Evolutionary conservation across 64 coral and sea anemone species (phyloP).

Genomic region (Montipora foliosa): DNA sequence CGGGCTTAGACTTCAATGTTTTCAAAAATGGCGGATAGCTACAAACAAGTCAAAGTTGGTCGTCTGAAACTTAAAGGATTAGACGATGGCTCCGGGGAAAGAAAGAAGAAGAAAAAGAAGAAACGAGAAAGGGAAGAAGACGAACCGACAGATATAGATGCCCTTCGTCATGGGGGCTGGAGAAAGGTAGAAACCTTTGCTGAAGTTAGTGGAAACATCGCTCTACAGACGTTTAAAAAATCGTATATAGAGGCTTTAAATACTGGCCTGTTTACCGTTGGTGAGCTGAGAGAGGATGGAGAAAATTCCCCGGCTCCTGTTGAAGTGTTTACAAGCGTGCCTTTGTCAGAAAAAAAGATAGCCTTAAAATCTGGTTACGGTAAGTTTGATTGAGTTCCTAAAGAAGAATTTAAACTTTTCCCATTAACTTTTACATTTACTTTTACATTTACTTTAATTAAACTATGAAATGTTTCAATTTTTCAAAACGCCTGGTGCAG

Average conservation of each 20-base stretch:
- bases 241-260: conserved; percentile 87
- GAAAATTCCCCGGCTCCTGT: conserved; percentile 96
- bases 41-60: conserved; percentile 93
- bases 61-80: conserved; percentile 92
- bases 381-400: conserved; percentile 4
- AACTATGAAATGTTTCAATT: too few species aligned
- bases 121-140: conserved; percentile 91
- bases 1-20: conserved; percentile 5
- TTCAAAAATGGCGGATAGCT: conserved; percentile 82
- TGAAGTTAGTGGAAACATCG: conserved; percentile 71
- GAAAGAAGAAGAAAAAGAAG: conserved; percentile 81
- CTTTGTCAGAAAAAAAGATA: conserved; percentile 82
- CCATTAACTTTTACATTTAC: too few species aligned
- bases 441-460: too few species aligned
- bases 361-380: conserved; percentile 97
- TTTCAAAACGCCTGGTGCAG: too few species aligned
- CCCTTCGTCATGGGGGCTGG: conserved; percentile 93
- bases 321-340: conserved; percentile 90
- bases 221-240: conserved; percentile 82
- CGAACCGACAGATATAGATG: conserved; percentile 72
- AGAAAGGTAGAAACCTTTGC: conserved; percentile 75
- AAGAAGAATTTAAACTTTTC: neutral
- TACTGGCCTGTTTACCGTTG: conserved; percentile 81
- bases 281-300: conserved; percentile 86
- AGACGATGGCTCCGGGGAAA: conserved; percentile 75